Conservation (phyloP, 2,797 vertebrate species). For the Danio albolineatus region DNA sequence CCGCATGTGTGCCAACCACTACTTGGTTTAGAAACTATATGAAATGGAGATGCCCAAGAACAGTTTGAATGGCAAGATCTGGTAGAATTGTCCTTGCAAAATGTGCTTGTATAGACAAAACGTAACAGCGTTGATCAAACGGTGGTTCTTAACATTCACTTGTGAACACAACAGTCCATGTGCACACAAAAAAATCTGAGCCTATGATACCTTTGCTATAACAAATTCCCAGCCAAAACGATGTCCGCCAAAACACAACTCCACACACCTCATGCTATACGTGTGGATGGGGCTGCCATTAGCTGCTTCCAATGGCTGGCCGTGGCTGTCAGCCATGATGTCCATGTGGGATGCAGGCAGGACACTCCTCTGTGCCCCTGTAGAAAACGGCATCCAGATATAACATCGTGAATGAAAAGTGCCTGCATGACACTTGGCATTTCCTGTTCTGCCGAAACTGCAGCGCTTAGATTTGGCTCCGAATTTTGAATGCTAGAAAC, state of each 20-base stretch:
- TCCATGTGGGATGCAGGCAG: constrained; percentile 34
- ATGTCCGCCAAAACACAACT: constrained; percentile 37
- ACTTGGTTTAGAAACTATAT: neutral
- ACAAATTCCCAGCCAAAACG: constrained; percentile 43
- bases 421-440: neutral
- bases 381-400: constrained; percentile 42
- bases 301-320: constrained; percentile 39
- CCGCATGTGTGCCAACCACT: constrained; percentile 34
- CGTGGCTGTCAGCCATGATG: neutral
- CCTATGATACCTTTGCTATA: neutral
- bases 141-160: no score
- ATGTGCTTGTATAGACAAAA: no score
- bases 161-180: no score
- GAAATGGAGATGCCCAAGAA: neutral
- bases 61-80: neutral
- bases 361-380: constrained; percentile 19
- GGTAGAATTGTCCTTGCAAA: no score
- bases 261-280: constrained; percentile 2
- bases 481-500: constrained; percentile 44
- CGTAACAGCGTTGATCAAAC: no score
- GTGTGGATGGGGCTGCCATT: constrained; percentile 40
- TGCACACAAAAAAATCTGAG: no score
- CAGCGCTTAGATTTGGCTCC: constrained; percentile 28
- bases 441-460: constrained; percentile 15
- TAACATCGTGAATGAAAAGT: constrained; percentile 35